Evolutionary conservation across 2,113 vertebrate genomes (phyloP).

Genomic region (Dolichallabes microphthalmus): DNA sequence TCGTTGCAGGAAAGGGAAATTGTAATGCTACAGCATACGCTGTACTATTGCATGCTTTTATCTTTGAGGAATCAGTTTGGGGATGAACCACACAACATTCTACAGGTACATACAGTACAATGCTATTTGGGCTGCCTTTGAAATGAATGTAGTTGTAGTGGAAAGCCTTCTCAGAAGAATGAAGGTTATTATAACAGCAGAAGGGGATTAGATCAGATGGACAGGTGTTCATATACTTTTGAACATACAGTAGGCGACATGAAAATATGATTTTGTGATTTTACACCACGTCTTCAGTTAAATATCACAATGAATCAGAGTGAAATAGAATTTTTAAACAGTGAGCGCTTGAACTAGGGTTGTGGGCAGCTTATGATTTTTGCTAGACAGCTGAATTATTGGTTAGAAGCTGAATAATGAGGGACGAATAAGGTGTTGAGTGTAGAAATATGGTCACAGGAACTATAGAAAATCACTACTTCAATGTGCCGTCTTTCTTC

Average conservation of each 20-base stretch:
- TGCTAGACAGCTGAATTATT: not conserved
- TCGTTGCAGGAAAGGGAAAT: not conserved
- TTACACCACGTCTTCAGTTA: not conserved
- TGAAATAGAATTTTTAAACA: not conserved
- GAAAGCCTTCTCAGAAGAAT: no score
- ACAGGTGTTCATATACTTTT: not conserved
- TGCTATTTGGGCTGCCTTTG: no score
- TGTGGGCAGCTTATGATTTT: no score
- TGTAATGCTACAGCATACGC: not conserved
- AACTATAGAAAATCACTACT: not conserved
- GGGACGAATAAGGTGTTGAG: not conserved
- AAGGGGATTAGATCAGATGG: not conserved
- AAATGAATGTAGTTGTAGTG: no score
- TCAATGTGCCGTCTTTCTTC: not conserved
- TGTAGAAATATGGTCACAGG: not conserved
- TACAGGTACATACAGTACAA: no score
- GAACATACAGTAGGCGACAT: not conserved
- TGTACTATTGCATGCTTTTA: no score
- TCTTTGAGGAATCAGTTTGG: no score
- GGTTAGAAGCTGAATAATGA: not conserved
- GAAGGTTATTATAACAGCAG: not conserved
- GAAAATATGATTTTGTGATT: not conserved
- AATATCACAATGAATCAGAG: not conserved
- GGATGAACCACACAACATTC: no score
- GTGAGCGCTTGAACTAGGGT: not conserved